phyloP scores from a whole-genome alignment of 2,113 vertebrate species.

The Felis chaus region DNA sequence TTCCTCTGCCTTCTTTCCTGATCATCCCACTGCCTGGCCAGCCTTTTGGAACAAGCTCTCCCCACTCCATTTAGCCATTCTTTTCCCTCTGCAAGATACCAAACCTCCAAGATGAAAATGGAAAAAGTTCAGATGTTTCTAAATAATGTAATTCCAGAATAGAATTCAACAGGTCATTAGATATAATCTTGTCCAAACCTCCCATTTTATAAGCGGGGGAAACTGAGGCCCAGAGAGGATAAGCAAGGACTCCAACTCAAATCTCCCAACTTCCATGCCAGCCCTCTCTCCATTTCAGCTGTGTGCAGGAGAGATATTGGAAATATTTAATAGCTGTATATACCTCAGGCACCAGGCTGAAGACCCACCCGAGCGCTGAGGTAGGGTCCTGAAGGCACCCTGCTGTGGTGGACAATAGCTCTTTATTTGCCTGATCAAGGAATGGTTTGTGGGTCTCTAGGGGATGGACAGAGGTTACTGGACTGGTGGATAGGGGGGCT shows the following conservation, averaged over 20 bases:
- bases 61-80: not conserved
- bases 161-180: not conserved
- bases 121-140: slow-evolving; percentile 22
- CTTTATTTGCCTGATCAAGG: not conserved
- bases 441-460: not conserved
- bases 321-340: slow-evolving; percentile 34
- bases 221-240: not conserved
- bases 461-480: not conserved
- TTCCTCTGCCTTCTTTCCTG: slow-evolving; percentile 17
- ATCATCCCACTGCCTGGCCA: slow-evolving; percentile 1
- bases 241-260: slow-evolving; percentile 27
- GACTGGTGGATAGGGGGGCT: not conserved
- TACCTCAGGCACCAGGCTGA: not conserved
- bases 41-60: slow-evolving; percentile 38
- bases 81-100: slow-evolving; percentile 40
- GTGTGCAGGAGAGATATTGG: not conserved
- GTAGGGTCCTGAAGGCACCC: not conserved
- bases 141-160: slow-evolving; percentile 28
- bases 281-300: not conserved
- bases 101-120: slow-evolving; percentile 39
- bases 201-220: slow-evolving; percentile 32
- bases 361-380: not conserved
- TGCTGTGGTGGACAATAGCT: not conserved
- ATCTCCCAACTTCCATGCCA: not conserved
- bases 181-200: not conserved